Evolutionary conservation across 2,113 vertebrate genomes (phyloP), one percentile per base, ranked within the genome.

Genomic region (Coryphaenoides rupestris): DNA sequence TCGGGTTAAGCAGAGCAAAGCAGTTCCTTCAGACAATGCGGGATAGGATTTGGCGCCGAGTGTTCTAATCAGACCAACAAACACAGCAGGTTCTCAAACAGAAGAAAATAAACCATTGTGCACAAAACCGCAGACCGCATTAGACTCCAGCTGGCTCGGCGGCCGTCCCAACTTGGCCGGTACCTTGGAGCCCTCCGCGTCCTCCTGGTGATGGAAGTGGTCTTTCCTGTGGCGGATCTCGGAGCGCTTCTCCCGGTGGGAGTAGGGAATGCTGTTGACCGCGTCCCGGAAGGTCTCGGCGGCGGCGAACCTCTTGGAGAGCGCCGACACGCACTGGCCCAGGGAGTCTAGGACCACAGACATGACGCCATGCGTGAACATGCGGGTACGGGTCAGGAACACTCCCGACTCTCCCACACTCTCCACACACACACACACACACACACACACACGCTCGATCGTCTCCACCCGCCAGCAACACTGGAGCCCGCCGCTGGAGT

Each of bases 151-250:
- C n/a, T n/a, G n/a, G n/a, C n/a, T n/a, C n/a, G n/a, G n/a, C n/a
- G n/a, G n/a, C n/a, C n/a, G n/a, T n/a, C n/a, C n/a, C n/a, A n/a
- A n/a, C n/a, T n/a, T n/a, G 19, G 13, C 4, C 15, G 3, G 19
- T 82, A 95, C 94, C 92, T 89, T 90, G 52, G 82, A 68, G 16
- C 83, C 85, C 28, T 23, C 53, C 57, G 87, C 23, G 77, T 81
- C 88, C 59, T 86, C 88, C 68, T 80, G 78, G 0, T 85, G 83
- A 68, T 77, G 72, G 63, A 80, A 80, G 49, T 64, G 4, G 1
- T 91, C 77, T 68, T 88, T 90, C 74, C 89, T 90, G 88, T 94
- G 85, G 54, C 70, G 24, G 52, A 85, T 75, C 77, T 89, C 90
- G 64, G 88, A 74, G 75, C 84, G 78, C 74, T 84, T 87, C 50